A percentile compares a stretch with the other conserved stretches of the same genome.
Conservation (phyloP, 2,797 vertebrate species). For the Silurus aristotelis region DNA sequence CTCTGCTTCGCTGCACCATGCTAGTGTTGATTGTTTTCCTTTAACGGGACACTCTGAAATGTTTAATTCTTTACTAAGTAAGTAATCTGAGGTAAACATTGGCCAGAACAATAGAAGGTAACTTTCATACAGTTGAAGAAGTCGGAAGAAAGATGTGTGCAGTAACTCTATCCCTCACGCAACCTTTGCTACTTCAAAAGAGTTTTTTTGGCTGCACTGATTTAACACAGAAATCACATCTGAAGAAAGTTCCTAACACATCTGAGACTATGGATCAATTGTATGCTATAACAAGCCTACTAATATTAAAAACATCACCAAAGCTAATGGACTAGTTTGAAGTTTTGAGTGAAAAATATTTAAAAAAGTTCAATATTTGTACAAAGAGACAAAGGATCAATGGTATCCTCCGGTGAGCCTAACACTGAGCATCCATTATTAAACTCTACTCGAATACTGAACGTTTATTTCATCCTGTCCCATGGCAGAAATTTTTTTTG, state of each 20-base stretch:
- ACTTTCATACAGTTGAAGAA: background rate
- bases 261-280: background rate
- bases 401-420: background rate
- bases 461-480: slow-evolving; percentile 8
- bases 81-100: too few relatives aligned
- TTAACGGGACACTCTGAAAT: too few relatives aligned
- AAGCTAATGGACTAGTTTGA: background rate
- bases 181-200: background rate
- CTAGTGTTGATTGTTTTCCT: too few relatives aligned
- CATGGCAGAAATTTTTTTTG: background rate
- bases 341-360: background rate
- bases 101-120: background rate
- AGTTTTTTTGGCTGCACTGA: background rate
- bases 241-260: background rate
- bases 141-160: background rate
- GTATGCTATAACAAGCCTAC: background rate
- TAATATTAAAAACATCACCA: background rate
- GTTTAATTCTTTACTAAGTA: too few relatives aligned
- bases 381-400: slow-evolving; percentile 27
- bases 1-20: too few relatives aligned
- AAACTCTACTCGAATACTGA: slow-evolving; percentile 5
- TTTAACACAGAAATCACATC: background rate
- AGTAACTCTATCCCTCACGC: background rate
- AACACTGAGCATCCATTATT: slow-evolving; percentile 3
- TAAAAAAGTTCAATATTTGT: slow-evolving; percentile 19